Conservation (phyloP, 1,140 invertebrate species). For the Patella vulgata region DNA sequence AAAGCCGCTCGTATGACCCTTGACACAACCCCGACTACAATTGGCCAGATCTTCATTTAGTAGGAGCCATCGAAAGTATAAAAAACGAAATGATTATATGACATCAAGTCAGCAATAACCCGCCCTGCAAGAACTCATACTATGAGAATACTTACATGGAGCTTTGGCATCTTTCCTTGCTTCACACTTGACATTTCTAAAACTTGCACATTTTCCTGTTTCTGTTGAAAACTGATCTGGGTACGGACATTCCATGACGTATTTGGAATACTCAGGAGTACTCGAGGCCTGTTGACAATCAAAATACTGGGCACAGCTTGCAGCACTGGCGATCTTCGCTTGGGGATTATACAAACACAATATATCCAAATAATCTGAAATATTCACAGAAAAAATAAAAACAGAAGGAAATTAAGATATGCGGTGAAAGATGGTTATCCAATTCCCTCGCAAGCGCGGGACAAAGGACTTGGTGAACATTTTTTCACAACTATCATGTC, state of each 20-base stretch:
- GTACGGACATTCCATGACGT: slow-evolving; percentile 30
- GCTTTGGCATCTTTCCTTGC: slow-evolving; percentile 21
- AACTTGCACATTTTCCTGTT: slow-evolving; percentile 15
- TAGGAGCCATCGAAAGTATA: too few species aligned
- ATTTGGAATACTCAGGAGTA: not conserved
- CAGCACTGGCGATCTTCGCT: slow-evolving; percentile 12
- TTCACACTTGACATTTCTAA: slow-evolving; percentile 14
- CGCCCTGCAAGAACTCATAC: too few species aligned
- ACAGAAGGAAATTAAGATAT: not conserved
- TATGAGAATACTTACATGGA: slow-evolving; percentile 25
- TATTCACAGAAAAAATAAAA: not conserved
- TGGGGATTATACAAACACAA: slow-evolving; percentile 20
- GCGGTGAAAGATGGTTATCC: too few species aligned
- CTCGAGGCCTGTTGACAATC: slow-evolving; percentile 11
- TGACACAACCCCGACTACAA: too few species aligned
- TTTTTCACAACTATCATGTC: slow-evolving; percentile 1
- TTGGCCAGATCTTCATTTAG: too few species aligned
- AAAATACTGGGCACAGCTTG: slow-evolving; percentile 16
- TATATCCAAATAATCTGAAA: slow-evolving; percentile 13
- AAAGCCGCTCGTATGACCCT: too few species aligned
- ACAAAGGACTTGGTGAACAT: not conserved
- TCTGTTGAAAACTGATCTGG: slow-evolving; percentile 18
- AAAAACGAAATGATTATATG: too few species aligned
- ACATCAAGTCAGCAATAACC: too few species aligned
- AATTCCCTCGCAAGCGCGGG: not conserved